These are phyloP conservation scores for Acrobasis consociella DNA, from an alignment of 2,888 invertebrate species.

Conservation along the genomic window DNA sequence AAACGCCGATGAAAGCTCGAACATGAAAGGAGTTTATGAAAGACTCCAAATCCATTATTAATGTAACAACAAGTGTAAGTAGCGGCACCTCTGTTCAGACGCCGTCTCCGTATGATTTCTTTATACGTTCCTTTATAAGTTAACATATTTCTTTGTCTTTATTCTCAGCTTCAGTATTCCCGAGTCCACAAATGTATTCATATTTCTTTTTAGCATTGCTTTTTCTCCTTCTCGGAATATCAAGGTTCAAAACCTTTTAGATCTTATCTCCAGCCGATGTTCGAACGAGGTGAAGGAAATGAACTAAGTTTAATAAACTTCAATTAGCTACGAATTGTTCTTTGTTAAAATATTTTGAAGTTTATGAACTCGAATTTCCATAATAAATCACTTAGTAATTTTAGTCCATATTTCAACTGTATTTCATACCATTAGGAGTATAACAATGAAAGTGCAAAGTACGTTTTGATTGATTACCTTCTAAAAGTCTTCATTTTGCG, in stretches of 20 bases:
- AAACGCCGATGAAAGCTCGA: background rate
- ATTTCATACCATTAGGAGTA: background rate
- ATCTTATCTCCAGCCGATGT: background rate
- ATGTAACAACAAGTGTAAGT: background rate
- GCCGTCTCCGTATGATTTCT: constrained; percentile 5
- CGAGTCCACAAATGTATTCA: background rate
- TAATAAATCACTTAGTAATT: background rate
- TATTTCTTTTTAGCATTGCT: background rate
- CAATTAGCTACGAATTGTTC: background rate
- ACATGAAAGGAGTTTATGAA: background rate
- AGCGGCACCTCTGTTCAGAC: constrained; percentile 1
- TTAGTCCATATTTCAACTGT: background rate
- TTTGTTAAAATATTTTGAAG: background rate
- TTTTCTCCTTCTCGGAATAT: background rate
- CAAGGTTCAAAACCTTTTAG: background rate
- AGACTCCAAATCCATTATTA: background rate
- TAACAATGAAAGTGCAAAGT: constrained; percentile 1
- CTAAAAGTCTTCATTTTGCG: background rate
- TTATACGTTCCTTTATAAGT: constrained; percentile 1
- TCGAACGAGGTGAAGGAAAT: background rate
- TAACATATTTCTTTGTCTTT: constrained; percentile 7
- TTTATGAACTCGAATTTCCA: constrained; percentile 2
- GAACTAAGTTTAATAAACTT: background rate
- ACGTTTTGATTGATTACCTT: constrained; percentile 10
- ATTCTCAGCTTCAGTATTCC: background rate